Conservation (phyloP, 2,113 vertebrate species). For the Chionodraco myersi region DNA sequence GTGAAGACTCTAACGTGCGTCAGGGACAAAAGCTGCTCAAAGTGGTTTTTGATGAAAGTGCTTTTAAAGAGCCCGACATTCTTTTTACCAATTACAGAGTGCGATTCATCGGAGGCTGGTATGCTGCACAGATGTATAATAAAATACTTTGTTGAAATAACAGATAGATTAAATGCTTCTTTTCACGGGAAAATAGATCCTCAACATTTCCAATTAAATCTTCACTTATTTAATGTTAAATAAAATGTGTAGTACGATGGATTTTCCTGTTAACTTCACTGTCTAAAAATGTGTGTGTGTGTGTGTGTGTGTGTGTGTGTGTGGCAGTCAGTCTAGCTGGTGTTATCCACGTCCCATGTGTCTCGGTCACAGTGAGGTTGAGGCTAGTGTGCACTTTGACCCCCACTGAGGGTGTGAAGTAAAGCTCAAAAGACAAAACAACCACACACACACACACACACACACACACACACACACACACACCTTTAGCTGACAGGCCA, state of each 20-base stretch:
- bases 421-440: slow-evolving; percentile 38
- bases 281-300: not conserved
- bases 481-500: slow-evolving; percentile 48
- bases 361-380: slow-evolving; percentile 36
- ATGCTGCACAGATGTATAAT: slow-evolving; percentile 46
- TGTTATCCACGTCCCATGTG: slow-evolving; percentile 39
- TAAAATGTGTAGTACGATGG: not conserved
- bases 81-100: slow-evolving; percentile 48
- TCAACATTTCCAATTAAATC: slow-evolving; percentile 21
- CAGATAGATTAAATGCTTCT: slow-evolving; percentile 24
- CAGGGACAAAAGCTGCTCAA: slow-evolving; percentile 37
- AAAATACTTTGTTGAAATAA: slow-evolving; percentile 48
- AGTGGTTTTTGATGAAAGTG: slow-evolving; percentile 48
- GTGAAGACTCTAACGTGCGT: slow-evolving; percentile 29
- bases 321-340: not conserved
- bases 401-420: slow-evolving; percentile 63
- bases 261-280: not conserved
- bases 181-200: slow-evolving; percentile 7
- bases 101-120: slow-evolving; percentile 39
- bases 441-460: slow-evolving; percentile 29
- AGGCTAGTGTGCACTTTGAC: slow-evolving; percentile 59
- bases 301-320: not conserved
- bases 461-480: slow-evolving; percentile 35
- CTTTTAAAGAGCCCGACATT: slow-evolving; percentile 38
- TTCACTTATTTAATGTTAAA: not conserved